Evolutionary conservation across 2,113 vertebrate species (phyloP), one percentile per base, ranked within the genome.

Genomic region (Polypterus senegalus): DNA sequence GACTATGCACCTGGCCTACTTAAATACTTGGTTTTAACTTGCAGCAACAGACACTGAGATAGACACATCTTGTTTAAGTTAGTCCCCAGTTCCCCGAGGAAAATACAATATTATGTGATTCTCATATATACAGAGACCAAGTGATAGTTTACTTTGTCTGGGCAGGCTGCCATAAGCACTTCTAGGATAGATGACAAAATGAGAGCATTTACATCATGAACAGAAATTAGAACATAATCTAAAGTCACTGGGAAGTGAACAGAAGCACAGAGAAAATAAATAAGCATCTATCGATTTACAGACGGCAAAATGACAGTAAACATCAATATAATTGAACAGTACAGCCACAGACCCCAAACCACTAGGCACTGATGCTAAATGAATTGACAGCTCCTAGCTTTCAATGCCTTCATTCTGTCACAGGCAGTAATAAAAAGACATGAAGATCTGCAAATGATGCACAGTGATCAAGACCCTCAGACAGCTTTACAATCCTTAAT

Each of bases 241-340:
- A 45, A 6, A 7, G 43, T 3, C 43, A 45, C n/a, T 44, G 56
- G 56, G 43, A 58, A 58, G 11, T 3, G 3, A 27, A 3, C 56
- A 58, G 46, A 45, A 6, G 46, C 4, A 11, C 54, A 56, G 9
- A 10, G 43, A 45, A 5, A 43, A 58, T 7, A 45, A 58, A 45
- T 44, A 5, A 57, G 56, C 43, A 8, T 45, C 9, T 58, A 58
- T 58, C 46, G 56, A 58, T 27, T 9, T 11, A 7, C 9, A 43
- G 7, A 44, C 43, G n/a, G 43, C 43, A 8, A 7, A 45, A 45
- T 58, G 56, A 58, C 56, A 10, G 9, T 27, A 2, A 27, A 10
- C 54, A 58, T 58, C 56, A 45, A 58, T 58, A 58, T 5, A n/a
- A 58, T 58, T 45, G 56, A 58, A 43, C 56, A 6, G 43, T 43